These are phyloP conservation scores for Stomatorhinus walkeri DNA, from an alignment of 2,797 vertebrate genomes.

Conservation along the genomic window DNA sequence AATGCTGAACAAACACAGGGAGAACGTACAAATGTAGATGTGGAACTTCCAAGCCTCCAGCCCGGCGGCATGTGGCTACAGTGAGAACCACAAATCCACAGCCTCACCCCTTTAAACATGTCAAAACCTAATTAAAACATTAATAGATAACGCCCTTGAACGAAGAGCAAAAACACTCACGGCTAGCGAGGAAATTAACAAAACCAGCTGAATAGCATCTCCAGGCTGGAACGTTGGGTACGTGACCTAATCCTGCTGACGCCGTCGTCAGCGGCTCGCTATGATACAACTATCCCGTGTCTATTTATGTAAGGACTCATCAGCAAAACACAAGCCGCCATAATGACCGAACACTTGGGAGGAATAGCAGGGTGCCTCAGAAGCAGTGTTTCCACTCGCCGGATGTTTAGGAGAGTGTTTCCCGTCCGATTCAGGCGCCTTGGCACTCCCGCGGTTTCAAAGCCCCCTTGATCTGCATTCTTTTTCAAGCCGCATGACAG, in stretches of 20 bases:
- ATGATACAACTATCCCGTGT: background rate
- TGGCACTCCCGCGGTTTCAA: constrained; percentile 31
- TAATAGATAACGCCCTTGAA: constrained; percentile 1
- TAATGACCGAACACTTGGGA: background rate
- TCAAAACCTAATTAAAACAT: background rate
- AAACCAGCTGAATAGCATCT: background rate
- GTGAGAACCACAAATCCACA: background rate
- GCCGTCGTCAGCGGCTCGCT: background rate
- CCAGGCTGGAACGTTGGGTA: background rate
- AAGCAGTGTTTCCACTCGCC: background rate
- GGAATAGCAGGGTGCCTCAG: background rate
- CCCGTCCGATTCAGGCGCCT: constrained; percentile 26
- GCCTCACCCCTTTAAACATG: background rate
- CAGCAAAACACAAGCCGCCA: background rate
- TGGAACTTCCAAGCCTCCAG: background rate
- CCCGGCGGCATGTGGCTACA: background rate
- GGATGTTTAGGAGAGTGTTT: constrained; percentile 14
- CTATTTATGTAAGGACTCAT: constrained; percentile 11
- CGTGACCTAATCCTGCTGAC: background rate
- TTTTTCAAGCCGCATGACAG: constrained; percentile 35
- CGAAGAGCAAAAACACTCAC: background rate
- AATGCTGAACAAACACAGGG: background rate
- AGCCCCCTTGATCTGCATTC: constrained; percentile 36
- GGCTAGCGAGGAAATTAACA: background rate
- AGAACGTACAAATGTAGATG: background rate